Percentiles rank a stretch among this genome's conserved stretches.
Conservation (phyloP, 2,797 vertebrate species). For the Sebastes cheni region DNA sequence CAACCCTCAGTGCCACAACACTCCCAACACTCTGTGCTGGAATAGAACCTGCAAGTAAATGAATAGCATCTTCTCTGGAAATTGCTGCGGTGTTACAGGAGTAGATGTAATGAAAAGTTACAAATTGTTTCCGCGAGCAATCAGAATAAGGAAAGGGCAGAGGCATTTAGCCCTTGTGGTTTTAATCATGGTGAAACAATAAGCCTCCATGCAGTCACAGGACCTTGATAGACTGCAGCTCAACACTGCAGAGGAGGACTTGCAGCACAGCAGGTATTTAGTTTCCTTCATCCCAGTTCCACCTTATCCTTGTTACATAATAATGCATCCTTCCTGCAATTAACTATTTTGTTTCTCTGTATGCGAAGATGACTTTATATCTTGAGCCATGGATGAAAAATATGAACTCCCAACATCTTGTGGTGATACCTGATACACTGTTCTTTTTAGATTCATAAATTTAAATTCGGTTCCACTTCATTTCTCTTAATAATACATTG, state of each 20-base stretch:
- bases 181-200: constrained; percentile 71
- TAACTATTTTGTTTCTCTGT: constrained; percentile 46
- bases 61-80: constrained; percentile 44
- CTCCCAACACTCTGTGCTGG: neutral
- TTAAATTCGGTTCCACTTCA: constrained; percentile 25
- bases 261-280: constrained; percentile 25
- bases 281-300: constrained; percentile 25
- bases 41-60: constrained; percentile 31
- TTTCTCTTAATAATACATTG: constrained; percentile 39
- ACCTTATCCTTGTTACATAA: constrained; percentile 24
- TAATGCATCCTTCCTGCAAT: constrained; percentile 44
- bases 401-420: constrained; percentile 15
- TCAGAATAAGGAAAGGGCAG: constrained; percentile 60
- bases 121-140: constrained; percentile 70
- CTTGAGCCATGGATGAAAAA: constrained; percentile 31
- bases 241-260: constrained; percentile 20
- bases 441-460: constrained; percentile 7
- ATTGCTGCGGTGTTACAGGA: constrained; percentile 53
- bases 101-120: constrained; percentile 69
- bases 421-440: constrained; percentile 27
- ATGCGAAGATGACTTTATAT: constrained; percentile 23
- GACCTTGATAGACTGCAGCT: constrained; percentile 47
- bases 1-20: neutral
- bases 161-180: constrained; percentile 61
- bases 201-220: constrained; percentile 50